phyloP scores from a whole-genome alignment of 2,797 vertebrate species.

The Limnodromus scolopaceus region DNA sequence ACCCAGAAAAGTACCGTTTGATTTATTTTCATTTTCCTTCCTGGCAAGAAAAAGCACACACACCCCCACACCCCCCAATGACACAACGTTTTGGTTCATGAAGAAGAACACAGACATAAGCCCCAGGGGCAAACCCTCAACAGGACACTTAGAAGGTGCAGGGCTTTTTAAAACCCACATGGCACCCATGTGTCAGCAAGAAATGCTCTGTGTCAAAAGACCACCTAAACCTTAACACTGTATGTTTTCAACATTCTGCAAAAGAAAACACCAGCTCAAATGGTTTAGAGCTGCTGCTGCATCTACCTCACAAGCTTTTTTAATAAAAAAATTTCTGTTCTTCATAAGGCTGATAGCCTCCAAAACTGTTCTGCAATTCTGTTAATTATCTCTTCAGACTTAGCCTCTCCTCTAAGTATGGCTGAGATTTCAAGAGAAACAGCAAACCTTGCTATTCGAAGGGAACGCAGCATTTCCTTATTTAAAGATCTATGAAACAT shows the following conservation, averaged over 20 bases:
- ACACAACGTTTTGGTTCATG: background rate
- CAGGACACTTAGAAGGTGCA: background rate
- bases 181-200: background rate
- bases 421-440: background rate
- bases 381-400: background rate
- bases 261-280: background rate
- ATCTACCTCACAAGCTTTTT: background rate
- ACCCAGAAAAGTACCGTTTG: accelerated
- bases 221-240: background rate
- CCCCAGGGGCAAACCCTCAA: accelerated
- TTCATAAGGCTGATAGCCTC: background rate
- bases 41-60: background rate
- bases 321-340: background rate
- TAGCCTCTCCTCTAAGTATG: background rate
- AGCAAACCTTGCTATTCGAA: background rate
- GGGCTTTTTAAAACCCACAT: background rate
- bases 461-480: background rate
- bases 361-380: background rate
- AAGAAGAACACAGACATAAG: background rate
- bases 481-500: background rate
- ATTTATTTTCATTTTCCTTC: slow-evolving; percentile 13
- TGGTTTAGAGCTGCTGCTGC: background rate
- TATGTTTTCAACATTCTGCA: background rate
- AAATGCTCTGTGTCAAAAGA: background rate
- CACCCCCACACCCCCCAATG: background rate